phyloP scores from a whole-genome alignment of 2,797 vertebrate species.

The Pristis pectinata region DNA sequence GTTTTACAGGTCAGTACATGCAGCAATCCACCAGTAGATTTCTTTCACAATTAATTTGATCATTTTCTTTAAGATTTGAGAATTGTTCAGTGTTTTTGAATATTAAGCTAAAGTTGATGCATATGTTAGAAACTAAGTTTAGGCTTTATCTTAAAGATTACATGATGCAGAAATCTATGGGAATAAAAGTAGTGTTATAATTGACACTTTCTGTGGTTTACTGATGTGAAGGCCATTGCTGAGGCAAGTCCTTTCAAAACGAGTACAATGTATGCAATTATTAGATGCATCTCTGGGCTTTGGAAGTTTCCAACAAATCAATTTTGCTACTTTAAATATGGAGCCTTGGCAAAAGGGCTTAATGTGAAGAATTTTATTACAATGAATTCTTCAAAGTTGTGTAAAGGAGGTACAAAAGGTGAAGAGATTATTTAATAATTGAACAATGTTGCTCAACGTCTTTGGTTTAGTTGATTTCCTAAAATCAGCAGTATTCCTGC shows the following conservation, averaged over 20 bases:
- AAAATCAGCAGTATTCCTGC: not conserved
- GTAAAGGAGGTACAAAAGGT: not conserved
- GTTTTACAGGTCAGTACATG: not conserved
- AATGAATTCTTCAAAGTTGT: not conserved
- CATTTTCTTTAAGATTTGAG: not conserved
- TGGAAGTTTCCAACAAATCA: not conserved
- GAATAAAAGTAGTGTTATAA: not conserved
- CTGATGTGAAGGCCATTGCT: not conserved
- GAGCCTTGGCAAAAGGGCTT: not conserved
- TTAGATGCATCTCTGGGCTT: too few relatives aligned
- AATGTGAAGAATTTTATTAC: not conserved
- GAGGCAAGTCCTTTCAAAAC: not conserved
- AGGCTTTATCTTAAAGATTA: not conserved
- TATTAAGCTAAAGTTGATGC: not conserved
- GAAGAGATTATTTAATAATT: not conserved
- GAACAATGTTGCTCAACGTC: not conserved
- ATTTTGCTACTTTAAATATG: not conserved
- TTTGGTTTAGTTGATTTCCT: not conserved
- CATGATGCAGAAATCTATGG: not conserved
- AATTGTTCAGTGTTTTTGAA: not conserved
- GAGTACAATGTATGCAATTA: not conserved
- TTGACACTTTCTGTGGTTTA: not conserved
- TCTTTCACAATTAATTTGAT: not conserved
- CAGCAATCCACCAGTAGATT: not conserved
- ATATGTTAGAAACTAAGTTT: not conserved